phyloP scores from a whole-genome alignment of 2,888 invertebrate species.

The Thymelicus acteon region DNA sequence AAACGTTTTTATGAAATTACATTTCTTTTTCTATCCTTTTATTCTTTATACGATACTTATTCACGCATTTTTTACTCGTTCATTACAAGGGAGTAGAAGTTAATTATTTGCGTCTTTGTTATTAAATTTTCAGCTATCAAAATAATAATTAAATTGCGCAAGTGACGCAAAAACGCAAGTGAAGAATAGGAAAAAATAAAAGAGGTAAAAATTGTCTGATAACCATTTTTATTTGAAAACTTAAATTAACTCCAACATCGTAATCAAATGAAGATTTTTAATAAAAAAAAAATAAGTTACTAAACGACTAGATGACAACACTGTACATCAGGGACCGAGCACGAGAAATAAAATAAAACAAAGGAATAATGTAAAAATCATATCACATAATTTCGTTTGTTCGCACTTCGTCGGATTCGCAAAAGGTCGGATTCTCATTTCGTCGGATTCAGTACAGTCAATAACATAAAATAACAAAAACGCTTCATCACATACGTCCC shows the following conservation, averaged over 20 bases:
- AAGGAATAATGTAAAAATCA: constrained; percentile 48
- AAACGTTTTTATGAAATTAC: constrained; percentile 19
- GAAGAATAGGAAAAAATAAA: constrained; percentile 40
- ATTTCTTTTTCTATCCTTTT: constrained; percentile 3
- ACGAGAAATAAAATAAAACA: constrained; percentile 53
- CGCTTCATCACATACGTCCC: too few relatives aligned
- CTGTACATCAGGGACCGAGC: constrained; percentile 62
- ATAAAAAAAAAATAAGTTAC: constrained; percentile 70
- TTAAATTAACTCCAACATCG: constrained; percentile 73
- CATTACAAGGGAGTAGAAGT: too few relatives aligned
- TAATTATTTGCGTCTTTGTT: too few relatives aligned
- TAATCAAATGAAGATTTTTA: constrained; percentile 60
- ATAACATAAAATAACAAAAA: too few relatives aligned
- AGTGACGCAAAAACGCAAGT: too few relatives aligned
- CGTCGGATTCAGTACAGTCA: too few relatives aligned
- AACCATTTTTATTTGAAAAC: constrained; percentile 79
- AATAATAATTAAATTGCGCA: too few relatives aligned
- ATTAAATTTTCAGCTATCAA: too few relatives aligned
- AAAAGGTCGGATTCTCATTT: too few relatives aligned
- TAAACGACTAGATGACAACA: constrained; percentile 77
- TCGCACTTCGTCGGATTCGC: too few relatives aligned
- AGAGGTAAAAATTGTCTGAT: constrained; percentile 49
- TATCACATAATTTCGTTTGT: constrained; percentile 62
- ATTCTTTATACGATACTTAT: too few relatives aligned
- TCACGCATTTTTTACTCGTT: too few relatives aligned